phyloP scores from a whole-genome alignment of 1,140 invertebrate genomes.

The Sogatella furcifera region DNA sequence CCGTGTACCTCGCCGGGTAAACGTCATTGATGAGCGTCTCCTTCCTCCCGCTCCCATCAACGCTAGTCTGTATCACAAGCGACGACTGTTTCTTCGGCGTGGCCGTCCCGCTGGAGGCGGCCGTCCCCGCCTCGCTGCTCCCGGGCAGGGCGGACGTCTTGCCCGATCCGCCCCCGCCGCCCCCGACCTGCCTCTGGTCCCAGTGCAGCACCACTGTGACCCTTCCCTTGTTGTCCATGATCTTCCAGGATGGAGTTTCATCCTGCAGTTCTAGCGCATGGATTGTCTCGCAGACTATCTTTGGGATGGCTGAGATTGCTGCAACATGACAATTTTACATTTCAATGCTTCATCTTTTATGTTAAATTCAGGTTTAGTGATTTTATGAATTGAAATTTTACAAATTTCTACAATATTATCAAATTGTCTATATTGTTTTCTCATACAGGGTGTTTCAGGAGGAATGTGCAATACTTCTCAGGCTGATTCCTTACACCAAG shows the following conservation, averaged over 20 bases:
- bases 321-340: too few species aligned
- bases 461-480: too few species aligned
- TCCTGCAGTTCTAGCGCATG: slow-evolving; percentile 85
- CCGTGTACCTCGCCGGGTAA: slow-evolving; percentile 34
- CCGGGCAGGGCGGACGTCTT: background rate
- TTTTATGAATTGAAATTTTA: too few species aligned
- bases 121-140: slow-evolving; percentile 29
- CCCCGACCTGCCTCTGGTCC: slow-evolving; percentile 57
- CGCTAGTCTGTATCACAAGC: slow-evolving; percentile 62
- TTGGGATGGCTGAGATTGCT: slow-evolving; percentile 89
- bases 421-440: too few species aligned
- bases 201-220: slow-evolving; percentile 88
- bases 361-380: too few species aligned
- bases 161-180: slow-evolving; percentile 37
- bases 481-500: too few species aligned
- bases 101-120: slow-evolving; percentile 46
- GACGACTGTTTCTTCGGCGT: slow-evolving; percentile 53
- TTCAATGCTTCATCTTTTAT: too few species aligned
- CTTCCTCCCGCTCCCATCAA: slow-evolving; percentile 43
- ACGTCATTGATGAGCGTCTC: slow-evolving; percentile 44
- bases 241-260: slow-evolving; percentile 92
- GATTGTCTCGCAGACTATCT: slow-evolving; percentile 93
- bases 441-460: too few species aligned
- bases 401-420: too few species aligned
- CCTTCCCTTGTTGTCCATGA: slow-evolving; percentile 90